Percentiles rank a stretch among this genome's conserved stretches.
Evolutionary conservation across 2,797 vertebrate genomes (phyloP).

Genomic region (Lemur catta): DNA sequence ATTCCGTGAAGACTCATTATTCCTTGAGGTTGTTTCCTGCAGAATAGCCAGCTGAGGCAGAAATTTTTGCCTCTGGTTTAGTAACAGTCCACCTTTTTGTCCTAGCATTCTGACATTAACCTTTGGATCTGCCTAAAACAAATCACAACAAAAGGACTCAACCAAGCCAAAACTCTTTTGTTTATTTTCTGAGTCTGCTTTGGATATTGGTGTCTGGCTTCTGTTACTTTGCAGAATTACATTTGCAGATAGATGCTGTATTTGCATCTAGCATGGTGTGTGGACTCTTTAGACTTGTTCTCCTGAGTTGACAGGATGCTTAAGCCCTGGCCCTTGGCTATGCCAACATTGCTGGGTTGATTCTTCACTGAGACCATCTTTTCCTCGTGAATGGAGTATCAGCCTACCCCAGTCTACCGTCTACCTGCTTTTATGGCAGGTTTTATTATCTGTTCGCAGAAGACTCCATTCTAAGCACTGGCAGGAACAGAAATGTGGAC

Average conservation of each 20-base stretch:
- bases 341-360: neutral
- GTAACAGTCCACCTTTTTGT: neutral
- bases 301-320: neutral
- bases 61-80: neutral
- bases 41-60: neutral
- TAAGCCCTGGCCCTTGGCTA: neutral
- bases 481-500: neutral
- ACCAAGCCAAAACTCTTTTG: neutral
- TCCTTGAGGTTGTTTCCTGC: neutral
- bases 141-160: neutral
- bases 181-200: neutral
- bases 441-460: neutral
- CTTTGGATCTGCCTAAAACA: neutral
- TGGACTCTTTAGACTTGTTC: neutral
- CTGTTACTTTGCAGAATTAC: neutral
- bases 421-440: neutral
- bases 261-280: too few species aligned
- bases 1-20: neutral
- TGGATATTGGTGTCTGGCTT: neutral
- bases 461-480: neutral
- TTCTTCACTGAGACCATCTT: neutral
- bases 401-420: too few species aligned
- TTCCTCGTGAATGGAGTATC: neutral
- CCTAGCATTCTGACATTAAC: neutral
- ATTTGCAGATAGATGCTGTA: rapidly evolving